Evolutionary conservation across 2,888 invertebrate genomes (phyloP).

Genomic region (Pogonocherus hispidulus): DNA sequence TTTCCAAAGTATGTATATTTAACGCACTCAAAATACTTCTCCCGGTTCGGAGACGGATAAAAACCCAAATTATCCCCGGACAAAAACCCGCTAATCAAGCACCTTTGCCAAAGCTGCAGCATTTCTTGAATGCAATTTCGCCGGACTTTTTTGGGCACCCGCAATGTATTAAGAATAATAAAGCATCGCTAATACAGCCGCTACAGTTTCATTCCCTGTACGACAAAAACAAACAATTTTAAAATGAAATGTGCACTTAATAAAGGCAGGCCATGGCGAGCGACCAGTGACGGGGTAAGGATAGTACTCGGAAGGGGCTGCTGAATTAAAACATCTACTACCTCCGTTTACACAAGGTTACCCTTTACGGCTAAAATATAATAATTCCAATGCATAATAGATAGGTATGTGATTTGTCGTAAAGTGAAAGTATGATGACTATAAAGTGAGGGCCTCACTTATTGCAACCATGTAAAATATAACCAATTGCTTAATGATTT

Average conservation of each 20-base stretch:
- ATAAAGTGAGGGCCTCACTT: no score
- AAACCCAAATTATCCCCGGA: constrained; percentile 21
- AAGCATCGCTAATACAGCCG: constrained; percentile 42
- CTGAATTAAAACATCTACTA: no score
- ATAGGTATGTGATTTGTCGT: no score
- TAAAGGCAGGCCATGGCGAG: constrained; percentile 56
- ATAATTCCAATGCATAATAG: no score
- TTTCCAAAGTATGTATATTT: neutral
- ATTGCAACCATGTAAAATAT: no score
- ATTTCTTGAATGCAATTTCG: constrained; percentile 43
- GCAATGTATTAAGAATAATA: constrained; percentile 38
- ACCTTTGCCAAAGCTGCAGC: constrained; percentile 44
- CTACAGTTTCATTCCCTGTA: constrained; percentile 48
- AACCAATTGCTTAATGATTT: no score
- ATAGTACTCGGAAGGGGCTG: neutral
- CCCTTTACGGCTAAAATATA: no score
- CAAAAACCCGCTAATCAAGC: constrained; percentile 45
- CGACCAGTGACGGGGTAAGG: constrained; percentile 40
- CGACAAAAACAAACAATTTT: constrained; percentile 54
- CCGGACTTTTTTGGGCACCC: constrained; percentile 37
- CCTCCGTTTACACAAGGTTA: no score
- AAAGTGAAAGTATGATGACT: no score
- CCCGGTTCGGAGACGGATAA: neutral
- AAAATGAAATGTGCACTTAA: constrained; percentile 56
- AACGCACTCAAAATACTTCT: neutral